Conservation (phyloP, 2,797 vertebrate genomes). For the Takifugu rubripes region DNA sequence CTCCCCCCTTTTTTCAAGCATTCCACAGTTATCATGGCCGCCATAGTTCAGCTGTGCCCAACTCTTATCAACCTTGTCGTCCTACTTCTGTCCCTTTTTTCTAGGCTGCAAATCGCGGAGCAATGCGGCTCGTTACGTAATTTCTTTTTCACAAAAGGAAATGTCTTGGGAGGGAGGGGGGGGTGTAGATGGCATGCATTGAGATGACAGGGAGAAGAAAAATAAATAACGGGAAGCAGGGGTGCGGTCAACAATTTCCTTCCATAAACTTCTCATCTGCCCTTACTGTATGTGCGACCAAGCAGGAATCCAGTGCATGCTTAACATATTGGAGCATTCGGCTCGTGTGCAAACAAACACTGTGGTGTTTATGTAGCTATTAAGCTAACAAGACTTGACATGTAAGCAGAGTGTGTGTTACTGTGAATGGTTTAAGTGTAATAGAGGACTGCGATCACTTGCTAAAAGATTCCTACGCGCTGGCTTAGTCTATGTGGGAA, state of each 20-base stretch:
- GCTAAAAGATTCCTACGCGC: background rate
- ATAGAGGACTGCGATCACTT: slow-evolving; percentile 11
- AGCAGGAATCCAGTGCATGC: slow-evolving; percentile 13
- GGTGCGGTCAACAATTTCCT: slow-evolving; percentile 27
- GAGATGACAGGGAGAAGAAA: slow-evolving; percentile 48
- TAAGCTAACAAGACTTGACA: slow-evolving; percentile 15
- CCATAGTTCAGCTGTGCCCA: background rate
- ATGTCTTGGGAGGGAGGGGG: slow-evolving; percentile 67
- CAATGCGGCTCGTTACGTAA: slow-evolving; percentile 71
- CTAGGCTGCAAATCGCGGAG: slow-evolving; percentile 60
- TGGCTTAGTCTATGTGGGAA: background rate
- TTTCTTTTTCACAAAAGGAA: slow-evolving; percentile 66
- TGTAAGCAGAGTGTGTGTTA: slow-evolving; percentile 1
- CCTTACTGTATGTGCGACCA: slow-evolving; percentile 8
- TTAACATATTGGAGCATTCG: slow-evolving; percentile 8
- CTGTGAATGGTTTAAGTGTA: slow-evolving; percentile 6
- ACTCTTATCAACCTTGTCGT: background rate
- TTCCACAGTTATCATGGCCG: slow-evolving; percentile 30
- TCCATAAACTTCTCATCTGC: slow-evolving; percentile 5
- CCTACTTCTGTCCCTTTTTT: slow-evolving; percentile 27
- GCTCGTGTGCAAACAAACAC: slow-evolving; percentile 22
- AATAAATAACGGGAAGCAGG: slow-evolving; percentile 16
- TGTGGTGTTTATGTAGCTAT: slow-evolving; percentile 21
- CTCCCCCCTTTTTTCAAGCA: background rate
- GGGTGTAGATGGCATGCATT: slow-evolving; percentile 27